Percentiles rank a stretch among this genome's conserved stretches.
Evolutionary conservation across 2,888 invertebrate species (phyloP).

Genomic region (Lasioglossum malachurum): DNA sequence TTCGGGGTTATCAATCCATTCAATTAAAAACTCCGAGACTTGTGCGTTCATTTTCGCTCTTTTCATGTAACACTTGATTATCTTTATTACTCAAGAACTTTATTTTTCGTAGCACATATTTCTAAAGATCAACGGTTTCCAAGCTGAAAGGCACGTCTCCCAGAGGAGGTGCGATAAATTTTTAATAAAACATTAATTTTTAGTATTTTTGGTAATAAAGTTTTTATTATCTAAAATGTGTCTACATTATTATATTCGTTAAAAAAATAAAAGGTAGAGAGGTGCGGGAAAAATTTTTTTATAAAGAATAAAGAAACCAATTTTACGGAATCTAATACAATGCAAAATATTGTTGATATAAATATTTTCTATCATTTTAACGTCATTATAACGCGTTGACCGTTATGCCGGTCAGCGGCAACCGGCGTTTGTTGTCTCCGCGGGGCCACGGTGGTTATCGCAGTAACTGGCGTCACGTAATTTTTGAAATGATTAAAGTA

Average conservation of each 20-base stretch:
- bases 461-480: neutral
- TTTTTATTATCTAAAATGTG: too few relatives aligned
- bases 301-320: neutral
- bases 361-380: neutral
- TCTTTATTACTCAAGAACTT: neutral
- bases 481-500: neutral
- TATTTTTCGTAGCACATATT: neutral
- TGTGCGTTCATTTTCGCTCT: neutral
- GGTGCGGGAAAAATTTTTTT: too few relatives aligned
- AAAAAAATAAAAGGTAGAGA: too few relatives aligned
- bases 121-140: too few relatives aligned
- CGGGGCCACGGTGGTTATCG: neutral
- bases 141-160: too few relatives aligned
- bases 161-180: too few relatives aligned
- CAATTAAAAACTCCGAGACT: neutral
- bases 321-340: too few relatives aligned
- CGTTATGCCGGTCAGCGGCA: neutral
- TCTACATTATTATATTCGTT: too few relatives aligned
- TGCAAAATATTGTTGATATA: neutral
- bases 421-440: neutral
- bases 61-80: neutral
- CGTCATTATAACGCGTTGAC: too few relatives aligned
- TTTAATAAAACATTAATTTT: too few relatives aligned
- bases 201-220: too few relatives aligned
- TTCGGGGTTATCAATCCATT: slow-evolving; percentile 17